Percentiles rank a stretch among this genome's conserved stretches.
phyloP scores from a whole-genome alignment of 1,140 invertebrate species.

The Dendroctonus valens region DNA sequence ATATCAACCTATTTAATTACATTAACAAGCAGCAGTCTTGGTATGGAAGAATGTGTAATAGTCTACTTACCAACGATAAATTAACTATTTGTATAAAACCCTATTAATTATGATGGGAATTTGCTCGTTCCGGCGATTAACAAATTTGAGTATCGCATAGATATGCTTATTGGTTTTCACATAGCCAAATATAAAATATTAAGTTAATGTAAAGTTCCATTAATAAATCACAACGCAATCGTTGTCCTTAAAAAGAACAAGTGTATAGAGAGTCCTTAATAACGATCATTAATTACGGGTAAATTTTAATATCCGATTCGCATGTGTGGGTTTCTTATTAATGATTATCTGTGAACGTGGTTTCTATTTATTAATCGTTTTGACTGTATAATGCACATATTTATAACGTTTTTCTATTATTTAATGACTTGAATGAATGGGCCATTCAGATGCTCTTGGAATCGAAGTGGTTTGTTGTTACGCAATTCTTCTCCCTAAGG shows the following conservation, averaged over 20 bases:
- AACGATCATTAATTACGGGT: conserved; percentile 25
- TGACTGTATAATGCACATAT: conserved; percentile 15
- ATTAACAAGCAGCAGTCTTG: too few relatives aligned
- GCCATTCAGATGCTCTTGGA: conserved; percentile 7
- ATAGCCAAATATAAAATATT: too few relatives aligned
- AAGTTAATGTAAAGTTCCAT: conserved; percentile 9
- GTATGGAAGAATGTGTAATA: too few relatives aligned
- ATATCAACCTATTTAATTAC: too few relatives aligned
- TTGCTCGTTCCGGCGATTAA: too few relatives aligned
- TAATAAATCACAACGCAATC: conserved; percentile 25
- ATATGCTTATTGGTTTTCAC: too few relatives aligned
- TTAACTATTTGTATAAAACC: too few relatives aligned
- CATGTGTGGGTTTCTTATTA: conserved; percentile 29
- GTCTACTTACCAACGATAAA: too few relatives aligned
- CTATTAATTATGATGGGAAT: too few relatives aligned
- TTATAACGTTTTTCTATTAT: conserved; percentile 9
- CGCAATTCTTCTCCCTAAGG: neutral
- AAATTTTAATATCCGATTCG: conserved; percentile 26
- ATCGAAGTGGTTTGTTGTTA: conserved; percentile 1
- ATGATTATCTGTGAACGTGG: conserved; percentile 12
- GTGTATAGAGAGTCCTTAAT: conserved; percentile 28
- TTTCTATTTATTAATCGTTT: conserved; percentile 24
- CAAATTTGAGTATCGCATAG: too few relatives aligned
- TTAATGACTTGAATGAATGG: conserved; percentile 15
- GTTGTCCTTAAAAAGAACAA: conserved; percentile 26